Evolutionary conservation across 2,888 invertebrate species (phyloP), one percentile per base, ranked within the genome.

Genomic region (Eupithecia insigniata): DNA sequence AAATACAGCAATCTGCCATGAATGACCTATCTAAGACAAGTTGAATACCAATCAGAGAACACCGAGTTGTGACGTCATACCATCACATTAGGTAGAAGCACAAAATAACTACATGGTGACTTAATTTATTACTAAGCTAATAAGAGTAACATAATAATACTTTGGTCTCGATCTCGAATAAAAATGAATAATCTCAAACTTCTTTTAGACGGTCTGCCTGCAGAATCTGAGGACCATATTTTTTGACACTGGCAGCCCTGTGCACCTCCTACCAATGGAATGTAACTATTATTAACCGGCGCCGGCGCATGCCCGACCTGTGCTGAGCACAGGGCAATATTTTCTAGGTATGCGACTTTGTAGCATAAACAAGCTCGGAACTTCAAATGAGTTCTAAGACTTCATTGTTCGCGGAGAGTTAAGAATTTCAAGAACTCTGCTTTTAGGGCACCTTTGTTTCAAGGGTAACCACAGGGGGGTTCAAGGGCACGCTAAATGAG

Each of bases 201-300:
- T 55, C 12, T 14, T 55, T 22, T 18, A 51, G 5, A 55, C 26
- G 22, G 12, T 55, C 12, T 3, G 2, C 55, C 12, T 3, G 2
- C 55, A 26, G 55, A 55, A 55, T 55, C 26, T 26, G n/a, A 18
- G 61, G 32, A 12, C 10, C 12, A 34, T 32, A 61, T 34, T 34
- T 62, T 55, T 62, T 22, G 7, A 62, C 61, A 28, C 67, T 69
- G 64, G 69, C 82, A 85, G 84, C 84, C 88, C 89, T 85, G 84
- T 34, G 58, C 60, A 36, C 64, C 83, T 82, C 79, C 83, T 82
- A 84, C 82, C 84, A 83, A 82, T 84, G 92, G 92, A 90, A 92
- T 92, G 93, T 86, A 85, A 85, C 92, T 93, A 93, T 92, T 92
- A 92, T 92, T 92, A 92, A 85, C 78, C 91, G 90, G 90, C 92